These are phyloP conservation scores for Salminus brasiliensis DNA, from an alignment of 2,113 vertebrate species.

Conservation along the genomic window DNA sequence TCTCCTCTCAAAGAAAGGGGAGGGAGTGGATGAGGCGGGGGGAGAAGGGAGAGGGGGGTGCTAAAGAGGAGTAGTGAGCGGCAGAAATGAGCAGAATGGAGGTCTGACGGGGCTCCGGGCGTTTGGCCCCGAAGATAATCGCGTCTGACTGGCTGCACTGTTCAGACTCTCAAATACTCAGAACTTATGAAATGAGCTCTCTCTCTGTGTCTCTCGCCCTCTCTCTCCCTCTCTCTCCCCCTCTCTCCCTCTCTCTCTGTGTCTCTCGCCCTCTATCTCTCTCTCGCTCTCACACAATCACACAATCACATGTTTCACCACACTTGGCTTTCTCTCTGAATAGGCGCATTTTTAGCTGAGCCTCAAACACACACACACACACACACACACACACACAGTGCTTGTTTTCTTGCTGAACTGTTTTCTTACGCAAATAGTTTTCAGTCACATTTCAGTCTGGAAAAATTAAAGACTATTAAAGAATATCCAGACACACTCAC, in stretches of 20 bases:
- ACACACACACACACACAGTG: slow-evolving; percentile 37
- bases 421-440: slow-evolving; percentile 34
- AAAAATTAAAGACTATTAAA: slow-evolving; percentile 23
- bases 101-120: neutral
- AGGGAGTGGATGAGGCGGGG: neutral
- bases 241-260: neutral
- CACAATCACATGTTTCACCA: slow-evolving; percentile 64
- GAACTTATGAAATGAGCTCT: slow-evolving; percentile 28
- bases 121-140: neutral
- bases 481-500: too few species aligned
- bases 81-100: neutral
- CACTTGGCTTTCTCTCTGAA: slow-evolving; percentile 60
- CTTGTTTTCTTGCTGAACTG: slow-evolving; percentile 33
- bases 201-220: neutral
- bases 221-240: slow-evolving; percentile 7
- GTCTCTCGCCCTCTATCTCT: slow-evolving; percentile 20
- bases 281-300: neutral
- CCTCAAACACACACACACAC: neutral
- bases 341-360: slow-evolving; percentile 40
- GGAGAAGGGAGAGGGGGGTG: too few species aligned
- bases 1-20: neutral
- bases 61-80: neutral
- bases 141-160: neutral
- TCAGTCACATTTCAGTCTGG: neutral
- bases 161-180: neutral